phyloP scores from a whole-genome alignment of 2,888 invertebrate genomes.

The Drosophila phalerata region DNA sequence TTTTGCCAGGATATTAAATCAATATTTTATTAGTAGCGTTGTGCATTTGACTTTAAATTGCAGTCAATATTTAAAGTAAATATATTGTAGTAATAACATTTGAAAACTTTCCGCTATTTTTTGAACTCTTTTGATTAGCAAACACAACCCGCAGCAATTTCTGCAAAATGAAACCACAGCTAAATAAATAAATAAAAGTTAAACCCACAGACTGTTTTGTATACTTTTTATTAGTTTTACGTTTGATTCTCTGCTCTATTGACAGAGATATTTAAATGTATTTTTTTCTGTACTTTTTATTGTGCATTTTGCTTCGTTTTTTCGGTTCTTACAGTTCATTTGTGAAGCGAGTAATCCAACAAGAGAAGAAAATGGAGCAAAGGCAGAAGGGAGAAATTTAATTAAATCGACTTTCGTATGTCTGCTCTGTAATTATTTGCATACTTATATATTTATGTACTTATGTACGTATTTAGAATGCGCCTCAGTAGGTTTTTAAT shows the following conservation, averaged over 20 bases:
- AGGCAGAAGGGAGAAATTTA: conserved; percentile 49
- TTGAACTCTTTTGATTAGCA: conserved; percentile 12
- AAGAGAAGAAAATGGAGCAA: conserved; percentile 4
- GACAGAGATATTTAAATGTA: conserved; percentile 48
- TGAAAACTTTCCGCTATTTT: not conserved
- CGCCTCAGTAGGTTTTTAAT: conserved; percentile 62
- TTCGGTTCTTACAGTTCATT: conserved; percentile 56
- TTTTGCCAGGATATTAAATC: not conserved
- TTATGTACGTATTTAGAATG: conserved; percentile 38
- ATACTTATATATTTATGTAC: conserved; percentile 42
- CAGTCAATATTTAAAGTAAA: conserved; percentile 5
- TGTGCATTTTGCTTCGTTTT: conserved; percentile 28
- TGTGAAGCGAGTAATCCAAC: conserved; percentile 34
- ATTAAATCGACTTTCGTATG: conserved; percentile 65
- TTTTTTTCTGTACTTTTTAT: conserved; percentile 23
- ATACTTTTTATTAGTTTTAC: conserved; percentile 2
- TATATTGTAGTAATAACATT: conserved; percentile 9
- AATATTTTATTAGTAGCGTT: too few species aligned
- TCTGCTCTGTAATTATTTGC: conserved; percentile 27
- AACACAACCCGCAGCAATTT: conserved; percentile 12
- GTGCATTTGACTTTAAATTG: conserved; percentile 21
- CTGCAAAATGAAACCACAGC: conserved; percentile 7
- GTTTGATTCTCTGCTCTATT: conserved; percentile 29
- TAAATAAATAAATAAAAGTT: conserved; percentile 25
- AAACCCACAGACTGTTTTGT: conserved; percentile 19